These are phyloP conservation scores for Platichthys flesus DNA, from an alignment of 2,113 vertebrate species.

Conservation along the genomic window DNA sequence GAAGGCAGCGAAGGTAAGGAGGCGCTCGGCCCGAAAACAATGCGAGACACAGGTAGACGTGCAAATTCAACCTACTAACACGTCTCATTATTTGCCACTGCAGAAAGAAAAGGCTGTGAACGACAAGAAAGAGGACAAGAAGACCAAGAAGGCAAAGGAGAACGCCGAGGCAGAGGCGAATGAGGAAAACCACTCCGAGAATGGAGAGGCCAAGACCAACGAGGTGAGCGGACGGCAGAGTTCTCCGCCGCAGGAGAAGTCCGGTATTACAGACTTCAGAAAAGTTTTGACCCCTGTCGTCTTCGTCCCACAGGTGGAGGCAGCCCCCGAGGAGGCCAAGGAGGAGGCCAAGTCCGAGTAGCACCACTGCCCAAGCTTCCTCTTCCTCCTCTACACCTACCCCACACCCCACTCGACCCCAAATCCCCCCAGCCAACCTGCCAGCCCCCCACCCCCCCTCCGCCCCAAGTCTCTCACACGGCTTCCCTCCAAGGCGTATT, in stretches of 20 bases:
- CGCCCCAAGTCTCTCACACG: slow-evolving; percentile 79
- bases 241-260: background rate
- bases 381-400: slow-evolving; percentile 49
- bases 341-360: slow-evolving; percentile 86
- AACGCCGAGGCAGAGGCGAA: slow-evolving; percentile 88
- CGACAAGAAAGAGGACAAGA: slow-evolving; percentile 91
- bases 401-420: slow-evolving; percentile 14
- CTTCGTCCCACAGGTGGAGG: slow-evolving; percentile 74
- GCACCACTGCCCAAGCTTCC: slow-evolving; percentile 79
- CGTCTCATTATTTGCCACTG: background rate
- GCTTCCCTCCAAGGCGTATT: slow-evolving; percentile 86
- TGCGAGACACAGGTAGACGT: background rate
- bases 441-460: slow-evolving; percentile 59
- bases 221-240: slow-evolving; percentile 78
- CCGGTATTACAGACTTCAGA: too few relatives aligned
- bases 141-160: slow-evolving; percentile 89
- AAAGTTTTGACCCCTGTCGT: slow-evolving; percentile 7
- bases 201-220: slow-evolving; percentile 92
- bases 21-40: background rate
- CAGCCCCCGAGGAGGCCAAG: slow-evolving; percentile 80
- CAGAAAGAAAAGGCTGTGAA: slow-evolving; percentile 93
- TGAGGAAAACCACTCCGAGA: slow-evolving; percentile 94
- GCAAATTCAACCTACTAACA: background rate
- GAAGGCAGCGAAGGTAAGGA: slow-evolving; percentile 90
- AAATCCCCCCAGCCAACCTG: slow-evolving; percentile 40